A percentile compares a stretch with the other conserved stretches of the same genome.
phyloP scores from a whole-genome alignment of 2,888 invertebrate genomes.

The Galeruca laticollis region DNA sequence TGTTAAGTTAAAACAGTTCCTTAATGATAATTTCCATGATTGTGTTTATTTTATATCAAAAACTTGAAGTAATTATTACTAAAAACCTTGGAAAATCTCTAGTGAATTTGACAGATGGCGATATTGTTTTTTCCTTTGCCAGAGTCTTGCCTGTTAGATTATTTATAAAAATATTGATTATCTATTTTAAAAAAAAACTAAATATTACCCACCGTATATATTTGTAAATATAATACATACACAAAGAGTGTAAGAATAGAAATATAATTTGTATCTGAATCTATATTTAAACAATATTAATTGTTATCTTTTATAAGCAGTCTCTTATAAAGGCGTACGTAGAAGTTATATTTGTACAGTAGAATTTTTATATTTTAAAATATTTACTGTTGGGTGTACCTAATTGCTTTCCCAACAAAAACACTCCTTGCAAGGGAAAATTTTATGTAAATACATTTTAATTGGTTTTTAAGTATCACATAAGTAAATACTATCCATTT shows the following conservation, averaged over 20 bases:
- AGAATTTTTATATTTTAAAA: background rate
- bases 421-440: background rate
- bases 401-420: background rate
- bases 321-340: background rate
- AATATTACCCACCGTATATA: background rate
- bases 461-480: background rate
- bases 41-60: background rate
- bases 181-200: conserved; percentile 10
- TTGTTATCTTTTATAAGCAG: background rate
- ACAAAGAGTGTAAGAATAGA: background rate
- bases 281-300: conserved; percentile 17
- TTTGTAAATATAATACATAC: background rate
- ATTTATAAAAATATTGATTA: conserved; percentile 40
- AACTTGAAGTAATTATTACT: background rate
- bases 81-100: conserved; percentile 1
- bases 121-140: conserved; percentile 38
- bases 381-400: background rate
- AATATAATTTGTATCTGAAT: background rate
- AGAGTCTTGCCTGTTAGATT: conserved; percentile 34
- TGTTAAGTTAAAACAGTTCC: conserved; percentile 34
- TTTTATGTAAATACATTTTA: background rate
- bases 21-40: conserved; percentile 4
- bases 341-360: background rate
- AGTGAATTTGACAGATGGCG: conserved; percentile 44
- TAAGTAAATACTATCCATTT: background rate